Base-by-base conservation (phyloP, 2,113 vertebrate species). In the Neomonachus schauinslandi region DNA sequence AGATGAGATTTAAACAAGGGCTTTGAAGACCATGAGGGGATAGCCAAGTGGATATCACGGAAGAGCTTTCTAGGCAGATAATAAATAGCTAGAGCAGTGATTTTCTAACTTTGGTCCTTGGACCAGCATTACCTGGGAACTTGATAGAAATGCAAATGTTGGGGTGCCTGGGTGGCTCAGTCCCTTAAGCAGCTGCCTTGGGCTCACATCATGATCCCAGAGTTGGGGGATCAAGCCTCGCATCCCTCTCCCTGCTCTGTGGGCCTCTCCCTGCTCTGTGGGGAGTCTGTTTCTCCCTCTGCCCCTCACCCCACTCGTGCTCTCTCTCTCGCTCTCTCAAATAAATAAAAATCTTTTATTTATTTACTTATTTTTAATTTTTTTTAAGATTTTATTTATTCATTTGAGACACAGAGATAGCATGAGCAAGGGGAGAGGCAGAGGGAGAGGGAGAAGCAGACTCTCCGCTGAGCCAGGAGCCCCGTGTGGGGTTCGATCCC, bases 1-100 rank as follows among this genome's bases (percentile, higher is more conserved):
- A 82, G 81, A 12, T 91, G 46, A 77, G 51, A 89, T 94, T 94
- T 97, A 76, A 89, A 69, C 22, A 93, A 91, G 81, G 67, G 19
- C 18, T 88, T 96, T 61, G 65, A 69, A 84, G 61, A n/a, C 21
- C 12, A 2, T 86, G 49, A 84, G 22, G 67, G 26, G 71, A 28
- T 59, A 76, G n/a, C 87, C 71, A 91, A 89, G 79, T 85, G 22
- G 9, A 26, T 89, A 49, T 67, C 22, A 51, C 22, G 61, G 31
- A 85, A 53, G 69, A 71, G 21, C 15, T 79, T 96, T 94, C 81
- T 93, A 69, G 51, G 51, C n/a, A 85, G 16, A 74, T 26, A 74
- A 51, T 63, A 46, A 80, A 65, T 57, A 46, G 12, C 16, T 90
- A 59, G 33, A 76, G 33, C 49, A 67, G 1, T 91, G 31, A 24